Base-by-base conservation (phyloP, 2,113 vertebrate genomes). In the Diadophis punctatus region DNA sequence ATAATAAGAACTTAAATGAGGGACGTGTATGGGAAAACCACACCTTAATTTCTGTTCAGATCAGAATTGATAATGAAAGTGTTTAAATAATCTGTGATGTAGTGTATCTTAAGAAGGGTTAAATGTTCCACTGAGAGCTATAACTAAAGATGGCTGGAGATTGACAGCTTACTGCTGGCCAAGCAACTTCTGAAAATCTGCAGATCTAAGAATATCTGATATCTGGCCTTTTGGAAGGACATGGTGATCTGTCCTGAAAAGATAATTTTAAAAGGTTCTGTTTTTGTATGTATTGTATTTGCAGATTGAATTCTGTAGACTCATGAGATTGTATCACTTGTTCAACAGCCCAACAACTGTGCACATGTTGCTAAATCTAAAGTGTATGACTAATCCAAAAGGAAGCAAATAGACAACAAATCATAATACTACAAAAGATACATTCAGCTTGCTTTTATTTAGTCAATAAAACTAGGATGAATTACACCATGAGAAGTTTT, bases 391-490 rank as follows among this genome's bases (percentile, higher is more conserved):
- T 86, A 86, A 84, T 60, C 58, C 53, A 91, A 3, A 23, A 58
- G 39, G 53, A 86, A 55, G 6, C 27, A 86, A 91, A 86, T 91
- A 46, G 80, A 86, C 43, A 25, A 48, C 68, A 86, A 60, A 49
- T 56, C 43, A 87, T 52, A n/a, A 49, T 3, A 84, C 34, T n/a
- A 60, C n/a, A 85, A 60, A 86, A n/a, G 58, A 92, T 58, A 63
- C 43, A 49, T 39, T 86, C 46, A 86, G 88, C 46, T 63, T 27
- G 48, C 23, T 48, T 56, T 52, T 80, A n/a, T n/a, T 22, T n/a
- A 30, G 80, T 86, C 80, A 86, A 86, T 90, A 89, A 22, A 93
- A n/a, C n/a, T 93, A 90, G 49, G 74, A 91, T 87, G 85, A 91
- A 91, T 91, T 87, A 87, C 20, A 63, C 11, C 27, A 63, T 27